These are phyloP conservation scores for Xerus inauris DNA, from an alignment of 2,113 vertebrate species.

Conservation along the genomic window DNA sequence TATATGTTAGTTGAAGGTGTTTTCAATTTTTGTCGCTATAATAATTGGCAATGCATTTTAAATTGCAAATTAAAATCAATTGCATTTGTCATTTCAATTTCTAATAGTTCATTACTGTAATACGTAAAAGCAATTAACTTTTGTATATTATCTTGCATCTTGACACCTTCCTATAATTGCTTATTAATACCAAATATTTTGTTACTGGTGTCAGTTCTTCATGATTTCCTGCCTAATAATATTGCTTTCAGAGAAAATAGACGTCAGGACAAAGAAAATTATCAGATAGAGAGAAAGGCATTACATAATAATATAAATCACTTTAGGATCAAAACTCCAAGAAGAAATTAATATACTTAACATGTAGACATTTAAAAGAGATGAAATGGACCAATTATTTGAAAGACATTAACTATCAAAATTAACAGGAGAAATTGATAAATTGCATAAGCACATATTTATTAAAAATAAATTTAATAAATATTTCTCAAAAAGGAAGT, in stretches of 20 bases:
- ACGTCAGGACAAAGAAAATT: background rate
- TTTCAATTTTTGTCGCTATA: background rate
- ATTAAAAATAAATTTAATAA: background rate
- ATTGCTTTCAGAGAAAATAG: background rate
- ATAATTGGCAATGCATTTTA: background rate
- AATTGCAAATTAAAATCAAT: background rate
- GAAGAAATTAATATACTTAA: background rate
- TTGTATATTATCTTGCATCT: background rate
- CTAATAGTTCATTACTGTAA: background rate
- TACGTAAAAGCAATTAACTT: background rate
- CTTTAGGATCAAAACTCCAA: background rate
- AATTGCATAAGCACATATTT: background rate
- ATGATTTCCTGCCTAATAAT: background rate
- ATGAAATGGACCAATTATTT: background rate
- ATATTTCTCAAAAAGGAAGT: background rate
- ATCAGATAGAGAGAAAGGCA: background rate
- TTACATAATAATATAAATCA: background rate
- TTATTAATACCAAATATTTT: background rate
- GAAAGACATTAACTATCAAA: background rate
- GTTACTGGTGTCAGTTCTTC: background rate
- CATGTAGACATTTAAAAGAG: background rate
- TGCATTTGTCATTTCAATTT: background rate
- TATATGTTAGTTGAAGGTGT: background rate
- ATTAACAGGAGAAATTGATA: background rate
- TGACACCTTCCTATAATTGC: background rate